Base-by-base conservation (phyloP, 2,113 vertebrate genomes). In the Hyaena hyaena region DNA sequence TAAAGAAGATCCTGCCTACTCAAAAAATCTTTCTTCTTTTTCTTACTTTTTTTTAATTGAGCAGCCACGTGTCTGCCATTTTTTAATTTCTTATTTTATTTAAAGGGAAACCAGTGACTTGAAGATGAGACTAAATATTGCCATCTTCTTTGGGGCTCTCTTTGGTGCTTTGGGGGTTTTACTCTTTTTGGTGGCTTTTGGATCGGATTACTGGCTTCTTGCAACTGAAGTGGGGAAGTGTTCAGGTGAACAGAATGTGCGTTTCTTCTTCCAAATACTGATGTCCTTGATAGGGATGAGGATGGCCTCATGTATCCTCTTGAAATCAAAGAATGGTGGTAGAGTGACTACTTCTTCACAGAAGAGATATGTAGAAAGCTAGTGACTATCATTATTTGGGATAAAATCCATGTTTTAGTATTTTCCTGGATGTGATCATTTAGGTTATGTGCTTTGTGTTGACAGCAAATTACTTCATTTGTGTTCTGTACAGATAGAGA, bases 141-240 rank as follows among this genome's bases (percentile, higher is more conserved):
- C 99, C 2, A 98, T 99, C 97, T 99, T 99, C 98, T 99, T 99
- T 93, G 99, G 99, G 28, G 99, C 99, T 73, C 98, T 99, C 66
- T 99, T 99, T 74, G 99, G 99, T 43, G 99, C 99, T 66, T 95
- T 99, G 90, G 99, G 99, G 0, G 98, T 99, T 95, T 98, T 99
- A 65, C 99, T 99, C 71, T 99, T 99, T 98, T 98, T 99, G 90
- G 98, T 99, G 93, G 99, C 99, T 0, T 99, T 99, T 98, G 99
- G 99, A 98, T 99, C 99, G 0, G 99, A 99, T 98, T 99, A 99
- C 96, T 99, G 99, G 99, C 99, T 99, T 96, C 98, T 99, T 95
- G 99, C 98, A 82, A 99, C 99, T 2, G 99, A 99, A 99, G 92
- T 97, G 96, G 99, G 98, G 97, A 99, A 95, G 14, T 99, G 99